Conservation (phyloP, 1,140 invertebrate species). For the Sesamia nonagrioides region DNA sequence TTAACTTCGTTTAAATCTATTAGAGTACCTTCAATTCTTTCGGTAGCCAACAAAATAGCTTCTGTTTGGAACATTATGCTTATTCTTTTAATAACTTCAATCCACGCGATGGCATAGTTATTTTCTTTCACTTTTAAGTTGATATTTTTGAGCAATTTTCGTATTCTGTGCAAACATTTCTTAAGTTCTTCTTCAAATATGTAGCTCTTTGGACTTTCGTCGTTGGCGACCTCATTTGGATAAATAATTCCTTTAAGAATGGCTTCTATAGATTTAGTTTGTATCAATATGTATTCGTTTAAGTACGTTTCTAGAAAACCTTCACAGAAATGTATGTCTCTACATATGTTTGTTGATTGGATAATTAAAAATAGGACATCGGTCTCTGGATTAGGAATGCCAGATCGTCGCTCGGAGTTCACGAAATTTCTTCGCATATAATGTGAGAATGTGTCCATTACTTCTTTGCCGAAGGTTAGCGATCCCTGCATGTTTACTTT, state of each 20-base stretch:
- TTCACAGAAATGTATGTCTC: conserved; percentile 63
- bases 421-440: conserved; percentile 24
- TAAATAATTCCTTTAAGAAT: conserved; percentile 57
- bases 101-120: conserved; percentile 64
- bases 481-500: conserved; percentile 57
- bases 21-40: conserved; percentile 47
- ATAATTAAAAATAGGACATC: conserved; percentile 60
- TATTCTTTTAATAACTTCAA: conserved; percentile 71
- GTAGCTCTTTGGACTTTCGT: conserved; percentile 31
- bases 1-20: conserved; percentile 44
- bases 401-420: conserved; percentile 15
- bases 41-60: conserved; percentile 49
- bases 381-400: conserved; percentile 46
- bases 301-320: conserved; percentile 58
- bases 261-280: conserved; percentile 60
- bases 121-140: conserved; percentile 59
- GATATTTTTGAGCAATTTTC: conserved; percentile 56
- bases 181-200: conserved; percentile 64
- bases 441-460: conserved; percentile 45
- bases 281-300: conserved; percentile 65
- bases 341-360: conserved; percentile 62
- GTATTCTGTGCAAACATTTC: conserved; percentile 60
- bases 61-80: conserved; percentile 68
- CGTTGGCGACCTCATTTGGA: not conserved
- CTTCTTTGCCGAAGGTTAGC: conserved; percentile 53